Conservation (phyloP, 2,797 vertebrate species). For the Chaunax sp. region DNA sequence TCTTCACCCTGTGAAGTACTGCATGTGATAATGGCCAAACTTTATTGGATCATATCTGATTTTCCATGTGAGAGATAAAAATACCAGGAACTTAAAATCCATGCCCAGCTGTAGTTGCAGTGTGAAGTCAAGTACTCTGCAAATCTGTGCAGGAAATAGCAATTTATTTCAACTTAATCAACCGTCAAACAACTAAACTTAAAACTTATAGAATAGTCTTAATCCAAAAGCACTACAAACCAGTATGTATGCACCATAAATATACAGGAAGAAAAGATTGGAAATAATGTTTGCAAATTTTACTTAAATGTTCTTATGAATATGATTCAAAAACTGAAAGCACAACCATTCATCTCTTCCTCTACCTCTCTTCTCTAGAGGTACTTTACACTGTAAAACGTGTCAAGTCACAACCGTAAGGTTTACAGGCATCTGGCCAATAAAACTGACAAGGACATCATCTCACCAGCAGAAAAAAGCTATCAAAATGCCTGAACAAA, state of each 20-base stretch:
- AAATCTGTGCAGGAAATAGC: not conserved
- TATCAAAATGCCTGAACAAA: slow-evolving; percentile 28
- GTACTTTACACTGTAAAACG: not conserved
- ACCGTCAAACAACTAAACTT: not conserved
- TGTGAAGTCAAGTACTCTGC: not conserved
- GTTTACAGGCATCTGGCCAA: not conserved
- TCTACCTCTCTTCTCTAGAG: not conserved
- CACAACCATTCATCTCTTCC: not conserved
- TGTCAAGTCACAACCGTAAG: not conserved
- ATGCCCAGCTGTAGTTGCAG: not conserved
- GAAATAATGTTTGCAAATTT: too few relatives aligned
- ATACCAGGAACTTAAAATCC: not conserved
- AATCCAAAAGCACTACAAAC: not conserved
- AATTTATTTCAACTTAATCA: not conserved
- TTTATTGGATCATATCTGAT: slow-evolving; percentile 21
- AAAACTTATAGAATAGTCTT: not conserved
- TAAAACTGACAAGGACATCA: slow-evolving; percentile 11
- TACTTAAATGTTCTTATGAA: too few relatives aligned
- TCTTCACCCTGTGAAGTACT: not conserved
- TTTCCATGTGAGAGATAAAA: slow-evolving; percentile 11
- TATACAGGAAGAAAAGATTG: too few relatives aligned
- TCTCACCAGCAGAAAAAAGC: not conserved
- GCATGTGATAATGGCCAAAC: not conserved
- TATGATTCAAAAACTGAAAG: not conserved
- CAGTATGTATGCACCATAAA: too few relatives aligned